phyloP scores from a whole-genome alignment of 1,140 invertebrate genomes.

The Anadara kagoshimensis region DNA sequence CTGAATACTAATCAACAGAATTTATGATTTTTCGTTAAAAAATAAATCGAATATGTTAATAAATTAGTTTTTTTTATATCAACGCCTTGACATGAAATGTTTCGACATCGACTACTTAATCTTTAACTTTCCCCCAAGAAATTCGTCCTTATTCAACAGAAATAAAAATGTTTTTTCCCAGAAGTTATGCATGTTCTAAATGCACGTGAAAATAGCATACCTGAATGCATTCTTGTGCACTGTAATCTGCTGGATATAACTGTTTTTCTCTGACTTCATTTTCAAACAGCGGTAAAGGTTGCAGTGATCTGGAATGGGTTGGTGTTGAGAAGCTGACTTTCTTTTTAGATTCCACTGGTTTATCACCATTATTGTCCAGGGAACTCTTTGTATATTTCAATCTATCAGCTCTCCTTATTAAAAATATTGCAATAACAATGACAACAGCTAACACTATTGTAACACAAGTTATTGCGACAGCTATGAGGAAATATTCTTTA shows the following conservation, averaged over 20 bases:
- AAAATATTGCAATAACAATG: conserved; percentile 41
- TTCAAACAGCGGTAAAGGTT: not conserved
- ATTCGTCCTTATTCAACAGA: no score
- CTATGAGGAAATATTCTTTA: conserved; percentile 42
- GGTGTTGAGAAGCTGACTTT: conserved; percentile 27
- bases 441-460: conserved; percentile 38
- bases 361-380: conserved; percentile 21
- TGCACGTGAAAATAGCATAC: no score
- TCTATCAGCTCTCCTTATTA: conserved; percentile 41
- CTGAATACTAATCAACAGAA: no score
- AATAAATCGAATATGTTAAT: no score
- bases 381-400: conserved; percentile 30
- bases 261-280: not conserved
- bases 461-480: conserved; percentile 40
- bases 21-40: no score
- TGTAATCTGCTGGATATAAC: not conserved
- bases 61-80: no score
- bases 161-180: no score
- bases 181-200: no score
- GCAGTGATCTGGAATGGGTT: not conserved
- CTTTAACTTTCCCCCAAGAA: no score
- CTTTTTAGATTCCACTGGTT: conserved; percentile 19
- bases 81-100: no score
- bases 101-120: no score
- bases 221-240: not conserved